These are phyloP conservation scores for Alcis repandata DNA, from an alignment of 2,888 invertebrate genomes.

Conservation along the genomic window DNA sequence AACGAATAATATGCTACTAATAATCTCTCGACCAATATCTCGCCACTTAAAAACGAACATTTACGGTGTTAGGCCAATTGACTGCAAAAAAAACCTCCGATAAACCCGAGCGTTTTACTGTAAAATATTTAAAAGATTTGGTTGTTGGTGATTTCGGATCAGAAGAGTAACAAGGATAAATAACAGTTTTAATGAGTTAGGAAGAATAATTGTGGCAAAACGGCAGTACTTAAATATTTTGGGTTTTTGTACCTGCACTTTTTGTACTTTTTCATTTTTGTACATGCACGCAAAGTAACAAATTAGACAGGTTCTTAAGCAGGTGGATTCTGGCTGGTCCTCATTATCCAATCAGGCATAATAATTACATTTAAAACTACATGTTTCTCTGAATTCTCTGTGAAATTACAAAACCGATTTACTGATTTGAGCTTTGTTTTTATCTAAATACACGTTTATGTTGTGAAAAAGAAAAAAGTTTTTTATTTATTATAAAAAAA, in stretches of 20 bases:
- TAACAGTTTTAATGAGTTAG: slow-evolving; percentile 5
- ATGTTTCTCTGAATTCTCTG: slow-evolving; percentile 9
- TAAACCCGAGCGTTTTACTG: slow-evolving; percentile 5
- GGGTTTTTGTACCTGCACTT: no score
- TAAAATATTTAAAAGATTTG: slow-evolving; percentile 10
- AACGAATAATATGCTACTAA: no score
- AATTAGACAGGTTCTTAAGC: background rate
- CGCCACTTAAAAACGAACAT: slow-evolving; percentile 3
- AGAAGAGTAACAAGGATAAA: slow-evolving; percentile 10
- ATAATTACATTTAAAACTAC: slow-evolving; percentile 18
- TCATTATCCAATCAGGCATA: slow-evolving; percentile 26
- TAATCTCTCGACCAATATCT: slow-evolving; percentile 1
- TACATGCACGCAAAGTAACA: slow-evolving; percentile 2
- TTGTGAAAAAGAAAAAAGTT: no score
- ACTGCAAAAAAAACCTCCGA: slow-evolving; percentile 7
- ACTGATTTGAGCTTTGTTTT: background rate
- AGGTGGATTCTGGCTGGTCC: background rate
- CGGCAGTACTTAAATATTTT: no score
- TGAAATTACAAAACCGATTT: slow-evolving; percentile 15
- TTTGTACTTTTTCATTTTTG: background rate
- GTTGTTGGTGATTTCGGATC: background rate
- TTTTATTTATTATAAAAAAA: no score
- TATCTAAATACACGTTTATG: no score
- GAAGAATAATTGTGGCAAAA: slow-evolving; percentile 3
- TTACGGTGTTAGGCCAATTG: slow-evolving; percentile 13